phyloP scores from a whole-genome alignment of 2,888 invertebrate genomes.

The Gymnoscelis rufifasciata region DNA sequence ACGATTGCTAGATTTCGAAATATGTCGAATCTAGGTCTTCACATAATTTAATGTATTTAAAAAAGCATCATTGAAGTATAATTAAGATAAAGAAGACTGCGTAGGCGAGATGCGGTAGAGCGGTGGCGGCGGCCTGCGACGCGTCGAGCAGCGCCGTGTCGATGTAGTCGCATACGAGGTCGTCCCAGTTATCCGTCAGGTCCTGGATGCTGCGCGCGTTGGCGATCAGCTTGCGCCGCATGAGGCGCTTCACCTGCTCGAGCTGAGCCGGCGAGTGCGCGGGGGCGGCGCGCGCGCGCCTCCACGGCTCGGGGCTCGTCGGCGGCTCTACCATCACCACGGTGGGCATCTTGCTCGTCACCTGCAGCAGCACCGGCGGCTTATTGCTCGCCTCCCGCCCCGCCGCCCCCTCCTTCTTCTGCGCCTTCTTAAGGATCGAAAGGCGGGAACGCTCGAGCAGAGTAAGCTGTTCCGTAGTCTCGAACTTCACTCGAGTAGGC shows the following conservation, averaged over 20 bases:
- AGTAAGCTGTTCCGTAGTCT: too few relatives aligned
- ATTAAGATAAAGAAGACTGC: too few relatives aligned
- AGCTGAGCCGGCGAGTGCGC: constrained; percentile 48
- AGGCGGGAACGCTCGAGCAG: constrained; percentile 59
- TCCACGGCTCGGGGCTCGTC: constrained; percentile 33
- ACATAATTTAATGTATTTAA: too few relatives aligned
- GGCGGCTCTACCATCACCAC: constrained; percentile 58
- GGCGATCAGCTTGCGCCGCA: constrained; percentile 57
- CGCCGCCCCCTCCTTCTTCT: constrained; percentile 44
- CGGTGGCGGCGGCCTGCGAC: background rate
- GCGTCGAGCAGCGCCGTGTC: constrained; percentile 43
- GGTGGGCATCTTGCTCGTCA: constrained; percentile 50
- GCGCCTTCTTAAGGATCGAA: constrained; percentile 60
- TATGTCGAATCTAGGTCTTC: too few relatives aligned
- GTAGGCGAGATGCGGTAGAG: background rate
- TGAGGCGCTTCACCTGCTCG: constrained; percentile 50
- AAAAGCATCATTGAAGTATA: too few relatives aligned
- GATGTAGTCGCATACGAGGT: constrained; percentile 63
- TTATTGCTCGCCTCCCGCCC: constrained; percentile 41
- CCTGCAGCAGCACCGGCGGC: constrained; percentile 61
- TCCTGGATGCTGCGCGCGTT: constrained; percentile 54
- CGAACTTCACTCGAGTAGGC: too few relatives aligned
- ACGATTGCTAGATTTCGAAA: too few relatives aligned
- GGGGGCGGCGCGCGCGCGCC: constrained; percentile 38
- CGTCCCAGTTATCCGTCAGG: constrained; percentile 64